These are phyloP conservation scores for Sinohyriopsis cumingii DNA, from an alignment of 2,888 invertebrate genomes.

Conservation along the genomic window DNA sequence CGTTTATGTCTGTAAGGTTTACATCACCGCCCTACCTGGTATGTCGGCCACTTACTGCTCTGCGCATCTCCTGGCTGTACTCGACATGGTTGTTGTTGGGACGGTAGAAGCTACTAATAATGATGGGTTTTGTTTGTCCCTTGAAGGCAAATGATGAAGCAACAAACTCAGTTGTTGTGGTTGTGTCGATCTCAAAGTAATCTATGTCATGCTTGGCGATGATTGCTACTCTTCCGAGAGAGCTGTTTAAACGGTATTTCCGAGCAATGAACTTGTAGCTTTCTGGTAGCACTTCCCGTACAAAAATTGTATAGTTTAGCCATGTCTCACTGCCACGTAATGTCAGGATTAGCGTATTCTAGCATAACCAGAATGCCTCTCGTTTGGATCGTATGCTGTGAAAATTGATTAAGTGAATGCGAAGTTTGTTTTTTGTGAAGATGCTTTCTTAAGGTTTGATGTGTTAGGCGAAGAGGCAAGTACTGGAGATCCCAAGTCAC, in stretches of 20 bases:
- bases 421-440: constrained; percentile 13
- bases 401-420: constrained; percentile 15
- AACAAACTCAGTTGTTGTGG: constrained; percentile 8
- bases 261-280: constrained; percentile 7
- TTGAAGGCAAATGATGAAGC: constrained; percentile 14
- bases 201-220: constrained; percentile 18
- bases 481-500: constrained; percentile 8
- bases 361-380: constrained; percentile 21
- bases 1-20: constrained; percentile 18
- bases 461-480: constrained; percentile 13
- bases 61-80: constrained; percentile 9
- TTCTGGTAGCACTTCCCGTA: constrained; percentile 6
- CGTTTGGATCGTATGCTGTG: constrained; percentile 22
- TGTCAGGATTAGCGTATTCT: constrained; percentile 15
- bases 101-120: constrained; percentile 18
- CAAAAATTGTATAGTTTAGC: constrained; percentile 1
- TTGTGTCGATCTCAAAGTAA: constrained; percentile 7
- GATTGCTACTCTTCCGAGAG: constrained; percentile 19
- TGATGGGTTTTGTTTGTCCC: constrained; percentile 13
- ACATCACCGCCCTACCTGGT: constrained; percentile 9
- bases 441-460: not conserved
- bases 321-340: constrained; percentile 2
- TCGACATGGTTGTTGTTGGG: constrained; percentile 13
- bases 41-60: not conserved
- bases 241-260: constrained; percentile 4